Conservation (phyloP, 2,113 vertebrate genomes). For the Cardinalis cardinalis region DNA sequence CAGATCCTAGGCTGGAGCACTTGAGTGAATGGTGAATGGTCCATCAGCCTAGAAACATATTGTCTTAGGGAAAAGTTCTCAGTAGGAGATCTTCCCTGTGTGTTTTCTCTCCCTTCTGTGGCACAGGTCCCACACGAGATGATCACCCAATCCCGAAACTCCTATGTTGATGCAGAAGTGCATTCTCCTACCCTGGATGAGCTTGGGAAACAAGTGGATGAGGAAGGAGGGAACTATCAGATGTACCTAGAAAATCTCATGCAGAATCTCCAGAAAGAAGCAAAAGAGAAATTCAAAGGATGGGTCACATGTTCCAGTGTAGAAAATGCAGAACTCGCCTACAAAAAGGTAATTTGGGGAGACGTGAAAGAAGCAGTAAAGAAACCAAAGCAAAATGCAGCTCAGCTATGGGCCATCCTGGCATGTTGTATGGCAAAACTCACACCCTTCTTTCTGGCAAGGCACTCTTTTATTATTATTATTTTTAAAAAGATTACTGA, state of each 20-base stretch:
- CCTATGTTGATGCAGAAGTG: constrained; percentile 88
- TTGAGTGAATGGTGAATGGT: neutral
- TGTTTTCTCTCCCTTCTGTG: neutral
- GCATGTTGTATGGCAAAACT: neutral
- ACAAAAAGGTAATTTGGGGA: constrained; percentile 85
- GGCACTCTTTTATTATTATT: neutral
- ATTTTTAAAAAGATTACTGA: neutral
- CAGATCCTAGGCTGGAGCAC: neutral
- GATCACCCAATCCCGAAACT: constrained; percentile 89
- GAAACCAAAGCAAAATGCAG: neutral
- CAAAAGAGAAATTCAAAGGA: constrained; percentile 91
- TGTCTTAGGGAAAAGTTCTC: neutral
- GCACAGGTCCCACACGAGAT: constrained; percentile 92
- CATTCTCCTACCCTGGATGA: constrained; percentile 85
- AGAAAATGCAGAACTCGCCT: constrained; percentile 88
- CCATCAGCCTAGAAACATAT: neutral
- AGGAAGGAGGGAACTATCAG: constrained; percentile 81
- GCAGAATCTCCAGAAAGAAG: constrained; percentile 89
- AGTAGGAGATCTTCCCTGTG: neutral
- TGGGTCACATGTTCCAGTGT: constrained; percentile 87
- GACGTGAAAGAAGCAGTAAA: neutral
- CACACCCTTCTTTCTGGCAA: neutral
- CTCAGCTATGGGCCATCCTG: neutral
- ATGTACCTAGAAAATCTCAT: constrained; percentile 83
- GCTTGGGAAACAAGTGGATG: constrained; percentile 85